Conservation (phyloP, 1,140 invertebrate species). For the Dreissena rostriformis region DNA sequence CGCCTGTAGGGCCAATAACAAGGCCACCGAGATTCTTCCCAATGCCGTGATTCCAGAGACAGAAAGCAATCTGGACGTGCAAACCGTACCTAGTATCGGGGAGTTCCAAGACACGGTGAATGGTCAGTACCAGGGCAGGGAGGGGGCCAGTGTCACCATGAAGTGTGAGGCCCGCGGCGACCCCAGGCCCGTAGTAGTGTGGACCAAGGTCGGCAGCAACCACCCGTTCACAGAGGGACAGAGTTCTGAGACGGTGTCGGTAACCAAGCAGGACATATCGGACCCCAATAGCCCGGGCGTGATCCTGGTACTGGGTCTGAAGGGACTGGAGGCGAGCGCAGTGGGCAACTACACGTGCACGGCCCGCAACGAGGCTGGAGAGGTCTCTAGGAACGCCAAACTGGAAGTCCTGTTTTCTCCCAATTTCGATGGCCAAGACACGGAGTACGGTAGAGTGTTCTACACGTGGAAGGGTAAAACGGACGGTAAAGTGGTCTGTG, state of each 20-base stretch:
- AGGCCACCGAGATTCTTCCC: background rate
- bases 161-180: background rate
- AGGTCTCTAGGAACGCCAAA: background rate
- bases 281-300: background rate
- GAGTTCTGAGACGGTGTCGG: background rate
- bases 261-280: background rate
- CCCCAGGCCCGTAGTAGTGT: background rate
- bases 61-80: background rate
- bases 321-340: background rate
- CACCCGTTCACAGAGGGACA: background rate
- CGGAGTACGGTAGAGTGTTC: slow-evolving; percentile 1
- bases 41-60: background rate
- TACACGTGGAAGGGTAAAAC: slow-evolving; percentile 27
- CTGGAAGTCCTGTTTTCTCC: slow-evolving; percentile 11
- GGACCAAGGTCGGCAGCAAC: background rate
- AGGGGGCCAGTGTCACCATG: background rate
- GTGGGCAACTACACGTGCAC: background rate
- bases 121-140: background rate
- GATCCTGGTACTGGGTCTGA: background rate
- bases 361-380: background rate
- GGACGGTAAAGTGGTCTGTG: slow-evolving; percentile 13
- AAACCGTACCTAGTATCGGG: background rate
- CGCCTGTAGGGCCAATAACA: background rate
- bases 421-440: slow-evolving; percentile 30
- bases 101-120: background rate